Base-by-base conservation (phyloP, 2,888 invertebrate genomes). In the Mimachlamys varia region DNA sequence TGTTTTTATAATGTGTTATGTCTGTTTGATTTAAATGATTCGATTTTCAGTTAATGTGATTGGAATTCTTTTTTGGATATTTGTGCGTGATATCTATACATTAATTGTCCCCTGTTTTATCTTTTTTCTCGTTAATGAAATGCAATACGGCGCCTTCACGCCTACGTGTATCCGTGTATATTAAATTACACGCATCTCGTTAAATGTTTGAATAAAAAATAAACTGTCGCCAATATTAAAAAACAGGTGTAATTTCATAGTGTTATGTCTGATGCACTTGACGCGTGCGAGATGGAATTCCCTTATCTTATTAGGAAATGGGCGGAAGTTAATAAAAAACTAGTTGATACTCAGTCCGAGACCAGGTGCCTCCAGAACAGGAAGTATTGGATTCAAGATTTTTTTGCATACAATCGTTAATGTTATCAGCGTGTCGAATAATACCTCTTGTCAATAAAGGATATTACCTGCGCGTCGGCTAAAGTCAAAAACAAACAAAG, bases 241-340 rank as follows among this genome's bases (percentile, higher is more conserved):
- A 58, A 58, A n/a, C 58, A 58, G 58, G 58, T 58, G 33, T 76
- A 76, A 76, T 76, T 27, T 76, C 12, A n/a, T n/a, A 76, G 10
- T 33, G 10, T 76, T 33, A 0, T 76, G 7, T 76, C 33, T 76
- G 76, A 4, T 33, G 76, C 76, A 76, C 33, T 76, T 76, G 76
- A 76, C 33, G 12, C 33, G 27, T 12, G 0, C 2, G 33, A 12
- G 33, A 13, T 27, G 76, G n/a, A 76, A 76, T 76, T 76, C 76
- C 76, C 76, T 33, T 15, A 27, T 76, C 33, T 76, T 76, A 76
- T 76, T 76, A 76, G 76, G 22, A 76, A 76, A 76, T 76, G 76
- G 76, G 76, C 76, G 76, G 76, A 76, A 76, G 76, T 76, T 13
- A 33, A n/a, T n/a, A n/a, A 27, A 76, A 76, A 27, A 33, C 33